Base-by-base conservation (phyloP, 2,888 invertebrate genomes). In the Eupeodes luniger region DNA sequence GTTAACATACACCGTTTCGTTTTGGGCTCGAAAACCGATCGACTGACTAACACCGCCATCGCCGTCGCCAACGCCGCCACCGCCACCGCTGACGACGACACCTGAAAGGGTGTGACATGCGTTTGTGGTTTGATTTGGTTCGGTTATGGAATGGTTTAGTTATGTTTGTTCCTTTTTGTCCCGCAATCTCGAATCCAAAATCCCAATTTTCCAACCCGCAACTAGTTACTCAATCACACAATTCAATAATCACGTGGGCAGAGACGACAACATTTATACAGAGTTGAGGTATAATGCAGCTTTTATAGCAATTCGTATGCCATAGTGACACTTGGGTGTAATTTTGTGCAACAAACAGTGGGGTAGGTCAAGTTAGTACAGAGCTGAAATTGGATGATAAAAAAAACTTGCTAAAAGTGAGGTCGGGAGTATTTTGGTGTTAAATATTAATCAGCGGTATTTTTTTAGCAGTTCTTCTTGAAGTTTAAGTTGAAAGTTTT, bases 51-150 rank as follows among this genome's bases (percentile, higher is more conserved):
- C 40, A 1, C 6, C 40, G 40, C 6, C 40, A 40, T 40, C 40
- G 27, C 27, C 2, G 2, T 27, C 27, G 27, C 27, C 27, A 27
- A 27, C 27, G 27, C 27, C 27, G 27, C 27, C 27, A 27, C 27
- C 27, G 27, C 27, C 19, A 2, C 19, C 6, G 9, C 4, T 9
- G 40, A 40, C 40, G 40, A 40, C 61, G 84, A 79, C 79, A 84
- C 79, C 79, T 79, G 75, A 80, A 79, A 80, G 81, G 81, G 77
- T 81, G 81, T 81, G 81, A 72, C 76, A 76, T 85, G 81, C 85
- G 76, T 77, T 78, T 74, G 78, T 49, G 72, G 59, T 59, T 59
- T 59, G 53, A 27, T 55, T 44, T 34, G 57, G 14, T 69, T 12
- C n/a, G 12, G 53, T 1, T 61, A n/a, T 36, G 27, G 27, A 27